Evolutionary conservation across 2,797 vertebrate genomes (phyloP).

Genomic region (Picus viridis): DNA sequence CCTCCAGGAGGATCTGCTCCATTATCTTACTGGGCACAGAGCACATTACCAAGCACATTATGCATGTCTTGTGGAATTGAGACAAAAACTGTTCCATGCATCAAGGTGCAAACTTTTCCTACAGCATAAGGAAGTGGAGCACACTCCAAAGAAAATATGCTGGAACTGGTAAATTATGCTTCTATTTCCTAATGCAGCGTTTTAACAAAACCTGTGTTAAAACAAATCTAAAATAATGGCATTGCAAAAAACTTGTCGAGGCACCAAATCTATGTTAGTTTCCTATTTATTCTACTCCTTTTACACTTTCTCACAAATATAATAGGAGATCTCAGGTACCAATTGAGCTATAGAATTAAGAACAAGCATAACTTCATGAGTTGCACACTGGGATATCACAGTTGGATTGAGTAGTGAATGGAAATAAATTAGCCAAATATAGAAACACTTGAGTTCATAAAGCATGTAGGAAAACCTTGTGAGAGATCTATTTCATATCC

Average conservation of each 20-base stretch:
- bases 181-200: not conserved
- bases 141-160: not conserved
- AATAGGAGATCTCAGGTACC: not conserved
- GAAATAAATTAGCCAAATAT: not conserved
- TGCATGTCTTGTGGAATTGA: not conserved
- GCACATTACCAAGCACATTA: not conserved
- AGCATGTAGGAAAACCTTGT: accelerated
- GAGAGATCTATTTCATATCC: not conserved
- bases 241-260: not conserved
- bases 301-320: not conserved
- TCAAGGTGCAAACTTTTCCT: not conserved
- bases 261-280: not conserved
- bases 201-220: not conserved
- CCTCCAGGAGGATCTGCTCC: too few species aligned
- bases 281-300: not conserved
- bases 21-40: too few species aligned
- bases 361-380: not conserved
- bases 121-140: not conserved
- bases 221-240: not conserved
- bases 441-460: not conserved
- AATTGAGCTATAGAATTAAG: not conserved
- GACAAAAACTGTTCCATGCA: not conserved
- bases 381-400: not conserved
- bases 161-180: not conserved
- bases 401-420: not conserved